Evolutionary conservation across 1,140 invertebrate genomes (phyloP), one percentile per base, ranked within the genome.

Genomic region (Atta texana): DNA sequence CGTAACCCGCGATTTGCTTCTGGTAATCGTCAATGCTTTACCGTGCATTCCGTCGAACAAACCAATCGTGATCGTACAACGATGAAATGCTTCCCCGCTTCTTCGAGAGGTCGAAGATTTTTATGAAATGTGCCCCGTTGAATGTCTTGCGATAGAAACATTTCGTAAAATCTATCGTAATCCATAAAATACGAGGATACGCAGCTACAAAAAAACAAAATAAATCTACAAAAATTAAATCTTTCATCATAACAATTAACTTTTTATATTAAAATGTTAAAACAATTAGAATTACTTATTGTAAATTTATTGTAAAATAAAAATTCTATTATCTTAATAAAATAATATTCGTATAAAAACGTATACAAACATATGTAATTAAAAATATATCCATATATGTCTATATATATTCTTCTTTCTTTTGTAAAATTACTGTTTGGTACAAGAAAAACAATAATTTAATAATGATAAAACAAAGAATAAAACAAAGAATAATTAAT

Each of bases 41-140:
- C 0, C 71, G 66, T 77, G 68, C 77, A 31, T 87, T 82, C 49
- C 66, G 28, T 39, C 74, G 74, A 75, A 77, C 72, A 55, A 82
- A 63, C 49, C 44, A 63, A 86, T 68, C 39, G 64, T 69, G 55
- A 84, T 86, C 85, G 31, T 71, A 59, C 44, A 53, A 69, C 76
- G 55, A 72, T 82, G 66, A 87, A 87, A 64, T 14, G 61, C 18
- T 78, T 80, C 53, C 18, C 24, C 51, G 18, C 28, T 74, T 74
- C 68, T 57, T 28, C 69, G 18, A 49, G 24, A 12, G 53, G 7
- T 72, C 68, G 34, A 59, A n/a, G 18, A 74, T 44, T 84, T 78
- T 44, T 59, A 82, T 21, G 34, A 59, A 24, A n/a, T 31, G 49
- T 39, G 12, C 39, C 53, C 31, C 34, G 44, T 61, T n/a, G 18